These are phyloP conservation scores for Phymatocera aterrima DNA, from an alignment of 2,888 invertebrate genomes.

Conservation along the genomic window DNA sequence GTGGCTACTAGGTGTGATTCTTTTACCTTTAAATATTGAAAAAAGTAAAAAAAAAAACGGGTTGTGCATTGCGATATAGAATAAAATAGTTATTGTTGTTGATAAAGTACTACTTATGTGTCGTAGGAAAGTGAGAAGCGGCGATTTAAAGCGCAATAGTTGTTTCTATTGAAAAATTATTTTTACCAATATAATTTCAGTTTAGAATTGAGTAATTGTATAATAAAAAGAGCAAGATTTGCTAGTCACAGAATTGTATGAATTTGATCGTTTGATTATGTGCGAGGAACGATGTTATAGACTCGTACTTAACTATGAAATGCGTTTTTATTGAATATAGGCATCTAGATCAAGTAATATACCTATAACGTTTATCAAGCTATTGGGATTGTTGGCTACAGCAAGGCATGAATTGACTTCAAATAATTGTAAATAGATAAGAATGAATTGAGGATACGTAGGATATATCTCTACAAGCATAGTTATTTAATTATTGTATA, in stretches of 20 bases:
- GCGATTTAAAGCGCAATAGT: slow-evolving; percentile 58
- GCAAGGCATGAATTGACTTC: slow-evolving; percentile 18
- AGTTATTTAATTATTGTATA: background rate
- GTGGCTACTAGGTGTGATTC: slow-evolving; percentile 55
- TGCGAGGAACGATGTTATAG: no score
- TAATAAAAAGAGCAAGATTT: no score
- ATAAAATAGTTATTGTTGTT: slow-evolving; percentile 23
- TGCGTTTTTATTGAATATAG: no score
- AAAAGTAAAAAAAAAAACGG: slow-evolving; percentile 31
- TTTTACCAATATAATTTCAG: no score
- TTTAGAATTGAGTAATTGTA: no score
- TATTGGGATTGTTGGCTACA: slow-evolving; percentile 19
- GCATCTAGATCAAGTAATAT: no score
- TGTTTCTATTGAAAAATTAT: slow-evolving; percentile 50
- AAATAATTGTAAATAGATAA: slow-evolving; percentile 29
- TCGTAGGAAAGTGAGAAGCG: slow-evolving; percentile 54
- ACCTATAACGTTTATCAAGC: no score
- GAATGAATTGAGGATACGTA: slow-evolving; percentile 11
- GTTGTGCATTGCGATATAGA: slow-evolving; percentile 36
- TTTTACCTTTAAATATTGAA: slow-evolving; percentile 49
- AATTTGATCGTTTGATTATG: no score
- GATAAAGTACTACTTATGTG: slow-evolving; percentile 52
- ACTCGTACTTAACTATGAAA: no score
- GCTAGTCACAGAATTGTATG: no score
- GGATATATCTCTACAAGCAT: slow-evolving; percentile 7